Evolutionary conservation across 2,888 invertebrate genomes (phyloP).

Genomic region (Noctuana brunneofusca): DNA sequence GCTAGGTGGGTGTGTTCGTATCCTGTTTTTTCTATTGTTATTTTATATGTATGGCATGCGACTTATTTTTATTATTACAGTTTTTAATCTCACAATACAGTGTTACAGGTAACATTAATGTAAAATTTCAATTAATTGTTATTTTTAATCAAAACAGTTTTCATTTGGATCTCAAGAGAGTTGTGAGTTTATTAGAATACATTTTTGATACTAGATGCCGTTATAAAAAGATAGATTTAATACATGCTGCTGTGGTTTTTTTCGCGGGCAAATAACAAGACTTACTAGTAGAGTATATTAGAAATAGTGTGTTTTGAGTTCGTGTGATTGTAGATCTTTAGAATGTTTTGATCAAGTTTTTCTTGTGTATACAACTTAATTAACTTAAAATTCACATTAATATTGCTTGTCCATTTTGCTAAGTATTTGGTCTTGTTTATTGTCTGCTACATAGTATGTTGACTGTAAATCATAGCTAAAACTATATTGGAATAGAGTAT

Average conservation of each 20-base stretch:
- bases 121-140: constrained; percentile 17
- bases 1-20: constrained; percentile 38
- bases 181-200: constrained; percentile 29
- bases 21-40: constrained; percentile 32
- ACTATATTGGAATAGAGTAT: neutral
- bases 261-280: constrained; percentile 6
- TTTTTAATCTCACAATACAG: constrained; percentile 15
- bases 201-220: constrained; percentile 17
- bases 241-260: constrained; percentile 2
- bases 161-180: constrained; percentile 23
- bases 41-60: constrained; percentile 37
- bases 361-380: too few species aligned
- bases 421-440: neutral
- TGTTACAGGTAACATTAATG: constrained; percentile 2
- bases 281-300: neutral
- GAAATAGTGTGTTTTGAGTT: constrained; percentile 1
- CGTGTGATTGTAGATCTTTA: neutral
- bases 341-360: neutral
- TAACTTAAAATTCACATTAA: too few species aligned
- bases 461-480: neutral
- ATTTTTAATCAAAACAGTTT: constrained; percentile 32
- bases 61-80: constrained; percentile 28
- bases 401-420: constrained; percentile 11
- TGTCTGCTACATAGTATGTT: constrained; percentile 14
- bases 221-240: constrained; percentile 14